These are phyloP conservation scores for Rhamnusium bicolor DNA, from an alignment of 2,888 invertebrate genomes.

Conservation along the genomic window DNA sequence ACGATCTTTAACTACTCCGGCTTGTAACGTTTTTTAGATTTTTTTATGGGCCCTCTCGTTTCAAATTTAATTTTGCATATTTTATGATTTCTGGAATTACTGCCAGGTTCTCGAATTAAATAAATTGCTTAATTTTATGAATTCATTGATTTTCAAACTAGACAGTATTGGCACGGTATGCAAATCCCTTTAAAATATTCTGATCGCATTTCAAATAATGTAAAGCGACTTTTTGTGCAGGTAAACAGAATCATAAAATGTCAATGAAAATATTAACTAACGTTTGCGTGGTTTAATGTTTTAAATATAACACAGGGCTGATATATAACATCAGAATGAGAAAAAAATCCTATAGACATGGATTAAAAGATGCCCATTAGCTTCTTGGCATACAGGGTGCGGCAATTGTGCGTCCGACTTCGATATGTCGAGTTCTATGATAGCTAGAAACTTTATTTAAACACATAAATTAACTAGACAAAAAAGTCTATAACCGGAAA, in stretches of 20 bases:
- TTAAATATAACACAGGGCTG: too few species aligned
- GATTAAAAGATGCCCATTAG: too few species aligned
- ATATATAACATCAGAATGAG: too few species aligned
- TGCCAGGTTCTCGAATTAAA: conserved; percentile 40
- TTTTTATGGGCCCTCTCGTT: conserved; percentile 31
- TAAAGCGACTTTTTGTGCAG: conserved; percentile 16
- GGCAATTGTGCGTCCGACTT: too few species aligned
- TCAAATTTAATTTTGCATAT: conserved; percentile 33
- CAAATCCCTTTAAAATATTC: conserved; percentile 40
- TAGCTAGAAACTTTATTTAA: too few species aligned
- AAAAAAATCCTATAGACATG: too few species aligned
- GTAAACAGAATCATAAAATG: neutral
- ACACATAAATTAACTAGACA: too few species aligned
- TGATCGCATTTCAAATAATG: conserved; percentile 30
- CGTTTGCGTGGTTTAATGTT: neutral
- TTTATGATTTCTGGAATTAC: conserved; percentile 34
- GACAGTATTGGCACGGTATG: conserved; percentile 34
- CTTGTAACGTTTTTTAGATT: conserved; percentile 29
- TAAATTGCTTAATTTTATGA: conserved; percentile 43
- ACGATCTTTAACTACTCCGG: conserved; percentile 48
- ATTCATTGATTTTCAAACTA: conserved; percentile 39
- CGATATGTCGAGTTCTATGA: too few species aligned
- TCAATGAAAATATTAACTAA: neutral
- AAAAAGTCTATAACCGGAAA: too few species aligned
- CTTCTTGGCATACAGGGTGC: too few species aligned